A percentile compares a stretch with the other conserved stretches of the same genome.
Evolutionary conservation across 2,888 invertebrate genomes (phyloP).

Genomic region (Chaetogeoica ovagalla): DNA sequence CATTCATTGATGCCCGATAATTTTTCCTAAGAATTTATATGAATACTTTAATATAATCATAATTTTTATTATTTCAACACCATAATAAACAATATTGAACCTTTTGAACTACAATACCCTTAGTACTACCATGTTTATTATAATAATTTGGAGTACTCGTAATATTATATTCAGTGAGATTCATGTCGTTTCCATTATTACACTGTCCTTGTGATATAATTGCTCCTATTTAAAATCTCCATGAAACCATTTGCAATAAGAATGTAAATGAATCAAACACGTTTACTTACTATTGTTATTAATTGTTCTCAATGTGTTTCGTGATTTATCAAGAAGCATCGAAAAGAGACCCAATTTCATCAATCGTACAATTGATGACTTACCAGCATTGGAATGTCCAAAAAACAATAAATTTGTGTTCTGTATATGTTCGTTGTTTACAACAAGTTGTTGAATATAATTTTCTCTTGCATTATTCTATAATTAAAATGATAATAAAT

Average conservation of each 20-base stretch:
- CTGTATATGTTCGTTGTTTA: constrained; percentile 64
- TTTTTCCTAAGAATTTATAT: constrained; percentile 60
- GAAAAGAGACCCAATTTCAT: constrained; percentile 50
- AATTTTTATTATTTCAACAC: background rate
- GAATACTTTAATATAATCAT: background rate
- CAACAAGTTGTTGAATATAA: constrained; percentile 68
- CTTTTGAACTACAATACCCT: constrained; percentile 43
- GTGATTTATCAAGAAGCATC: constrained; percentile 42
- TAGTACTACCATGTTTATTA: constrained; percentile 31
- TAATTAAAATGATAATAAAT: constrained; percentile 3
- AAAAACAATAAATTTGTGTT: constrained; percentile 72
- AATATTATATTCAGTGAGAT: constrained; percentile 43
- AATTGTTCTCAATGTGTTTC: constrained; percentile 45
- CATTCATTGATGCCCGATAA: constrained; percentile 67
- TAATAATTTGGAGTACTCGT: constrained; percentile 34
- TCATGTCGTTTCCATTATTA: constrained; percentile 47
- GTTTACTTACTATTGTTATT: constrained; percentile 33
- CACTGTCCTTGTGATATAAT: constrained; percentile 24
- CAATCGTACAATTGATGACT: constrained; percentile 62
- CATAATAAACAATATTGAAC: constrained; percentile 13
- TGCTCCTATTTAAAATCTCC: constrained; percentile 13
- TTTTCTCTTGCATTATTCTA: constrained; percentile 60
- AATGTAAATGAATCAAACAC: background rate
- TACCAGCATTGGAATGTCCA: constrained; percentile 75
- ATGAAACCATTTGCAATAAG: background rate